Conservation (phyloP, 2,888 invertebrate species). For the Tuta absoluta region DNA sequence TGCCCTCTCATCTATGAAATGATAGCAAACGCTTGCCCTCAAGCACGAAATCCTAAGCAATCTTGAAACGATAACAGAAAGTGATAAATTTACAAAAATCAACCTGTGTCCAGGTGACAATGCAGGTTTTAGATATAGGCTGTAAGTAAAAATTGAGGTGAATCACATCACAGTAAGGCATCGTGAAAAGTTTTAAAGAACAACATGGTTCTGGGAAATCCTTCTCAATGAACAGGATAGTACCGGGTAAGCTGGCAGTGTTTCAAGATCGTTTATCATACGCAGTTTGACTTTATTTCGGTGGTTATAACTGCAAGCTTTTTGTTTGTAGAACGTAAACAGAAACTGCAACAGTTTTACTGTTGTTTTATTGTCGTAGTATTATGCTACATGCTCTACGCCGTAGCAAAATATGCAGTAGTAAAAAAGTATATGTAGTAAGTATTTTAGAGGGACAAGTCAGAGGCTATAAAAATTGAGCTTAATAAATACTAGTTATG, state of each 20-base stretch:
- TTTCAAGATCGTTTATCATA: constrained; percentile 50
- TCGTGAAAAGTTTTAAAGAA: constrained; percentile 44
- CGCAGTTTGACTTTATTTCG: constrained; percentile 38
- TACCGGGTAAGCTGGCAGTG: constrained; percentile 51
- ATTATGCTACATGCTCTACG: background rate
- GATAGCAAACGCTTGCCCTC: too few relatives aligned
- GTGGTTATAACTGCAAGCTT: constrained; percentile 14
- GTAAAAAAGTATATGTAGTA: background rate
- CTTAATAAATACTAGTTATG: constrained; percentile 32
- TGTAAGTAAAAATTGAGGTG: background rate
- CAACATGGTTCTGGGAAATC: constrained; percentile 49
- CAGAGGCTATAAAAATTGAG: background rate
- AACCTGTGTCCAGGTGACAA: too few relatives aligned
- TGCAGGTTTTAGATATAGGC: too few relatives aligned
- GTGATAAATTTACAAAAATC: too few relatives aligned
- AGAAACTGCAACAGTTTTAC: background rate
- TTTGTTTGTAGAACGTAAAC: constrained; percentile 42
- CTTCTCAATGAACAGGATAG: constrained; percentile 61
- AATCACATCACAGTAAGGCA: background rate
- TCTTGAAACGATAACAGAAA: too few relatives aligned
- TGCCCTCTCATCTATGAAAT: too few relatives aligned
- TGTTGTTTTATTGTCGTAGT: background rate
- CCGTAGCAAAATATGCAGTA: background rate
- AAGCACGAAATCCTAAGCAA: too few relatives aligned
- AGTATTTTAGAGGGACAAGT: background rate